A percentile compares a stretch with the other conserved stretches of the same genome.
Evolutionary conservation across 2,797 vertebrate genomes (phyloP).

Genomic region (Liparis tanakae): DNA sequence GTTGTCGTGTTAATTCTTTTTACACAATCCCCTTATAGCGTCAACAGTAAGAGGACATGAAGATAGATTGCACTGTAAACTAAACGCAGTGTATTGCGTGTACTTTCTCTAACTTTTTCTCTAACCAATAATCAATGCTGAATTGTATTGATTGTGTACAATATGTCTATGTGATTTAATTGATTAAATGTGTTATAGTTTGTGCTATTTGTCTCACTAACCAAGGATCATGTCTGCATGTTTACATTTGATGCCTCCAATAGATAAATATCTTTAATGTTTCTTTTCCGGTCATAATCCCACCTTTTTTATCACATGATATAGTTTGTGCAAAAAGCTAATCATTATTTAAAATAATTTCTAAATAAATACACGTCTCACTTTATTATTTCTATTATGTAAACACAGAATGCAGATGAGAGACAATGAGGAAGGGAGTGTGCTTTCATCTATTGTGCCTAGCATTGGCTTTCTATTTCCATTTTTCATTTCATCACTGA

Average conservation of each 20-base stretch:
- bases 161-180: neutral
- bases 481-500: constrained; percentile 48
- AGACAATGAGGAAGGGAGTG: constrained; percentile 10
- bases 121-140: neutral
- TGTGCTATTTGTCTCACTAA: constrained; percentile 41
- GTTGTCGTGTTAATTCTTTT: neutral
- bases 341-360: neutral
- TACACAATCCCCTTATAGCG: neutral
- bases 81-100: neutral
- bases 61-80: neutral
- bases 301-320: constrained; percentile 13
- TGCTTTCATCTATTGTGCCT: constrained; percentile 50
- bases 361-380: neutral
- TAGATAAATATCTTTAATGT: neutral
- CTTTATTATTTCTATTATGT: constrained; percentile 24
- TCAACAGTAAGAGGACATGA: neutral
- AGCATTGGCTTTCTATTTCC: constrained; percentile 42
- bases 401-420: constrained; percentile 24
- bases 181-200: neutral
- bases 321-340: neutral
- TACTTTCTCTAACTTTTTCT: neutral
- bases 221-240: constrained; percentile 10
- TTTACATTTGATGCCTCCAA: constrained; percentile 21
- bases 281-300: constrained; percentile 6
- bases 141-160: neutral